These are phyloP conservation scores for Okapia johnstoni DNA, from an alignment of 2,113 vertebrate species.

Conservation along the genomic window DNA sequence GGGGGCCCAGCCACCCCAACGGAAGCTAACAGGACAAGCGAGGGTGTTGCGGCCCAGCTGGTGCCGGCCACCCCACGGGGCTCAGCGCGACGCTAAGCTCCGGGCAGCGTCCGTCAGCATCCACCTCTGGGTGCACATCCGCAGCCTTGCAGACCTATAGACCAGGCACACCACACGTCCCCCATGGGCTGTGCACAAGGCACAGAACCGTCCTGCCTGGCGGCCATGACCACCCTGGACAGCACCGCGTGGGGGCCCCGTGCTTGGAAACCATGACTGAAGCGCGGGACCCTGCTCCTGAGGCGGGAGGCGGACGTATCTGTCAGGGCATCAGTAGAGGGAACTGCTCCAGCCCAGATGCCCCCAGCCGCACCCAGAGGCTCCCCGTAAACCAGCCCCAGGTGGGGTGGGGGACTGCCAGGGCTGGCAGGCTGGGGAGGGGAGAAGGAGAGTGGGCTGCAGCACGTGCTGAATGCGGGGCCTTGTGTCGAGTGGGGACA, in stretches of 20 bases:
- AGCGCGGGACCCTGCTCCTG: background rate
- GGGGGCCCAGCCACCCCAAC: background rate
- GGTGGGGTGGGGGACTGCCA: no score
- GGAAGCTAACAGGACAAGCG: accelerated
- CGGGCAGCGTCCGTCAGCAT: no score
- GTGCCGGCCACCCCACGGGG: no score
- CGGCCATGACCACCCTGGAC: accelerated
- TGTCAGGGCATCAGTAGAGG: background rate
- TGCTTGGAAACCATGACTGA: background rate
- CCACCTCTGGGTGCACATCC: background rate
- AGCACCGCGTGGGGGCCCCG: background rate
- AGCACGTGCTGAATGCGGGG: accelerated
- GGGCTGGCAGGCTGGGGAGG: background rate
- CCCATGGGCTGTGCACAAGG: accelerated
- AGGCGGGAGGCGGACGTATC: background rate
- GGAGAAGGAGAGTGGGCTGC: background rate
- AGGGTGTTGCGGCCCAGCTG: no score
- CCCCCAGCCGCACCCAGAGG: background rate
- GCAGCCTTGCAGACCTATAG: background rate
- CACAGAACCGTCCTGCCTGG: background rate
- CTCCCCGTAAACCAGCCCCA: background rate
- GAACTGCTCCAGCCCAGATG: background rate
- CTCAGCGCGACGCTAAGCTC: background rate
- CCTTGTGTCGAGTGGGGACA: background rate
- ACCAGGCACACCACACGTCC: background rate